Evolutionary conservation across 2,113 vertebrate genomes (phyloP).

Genomic region (Theristicus caerulescens): DNA sequence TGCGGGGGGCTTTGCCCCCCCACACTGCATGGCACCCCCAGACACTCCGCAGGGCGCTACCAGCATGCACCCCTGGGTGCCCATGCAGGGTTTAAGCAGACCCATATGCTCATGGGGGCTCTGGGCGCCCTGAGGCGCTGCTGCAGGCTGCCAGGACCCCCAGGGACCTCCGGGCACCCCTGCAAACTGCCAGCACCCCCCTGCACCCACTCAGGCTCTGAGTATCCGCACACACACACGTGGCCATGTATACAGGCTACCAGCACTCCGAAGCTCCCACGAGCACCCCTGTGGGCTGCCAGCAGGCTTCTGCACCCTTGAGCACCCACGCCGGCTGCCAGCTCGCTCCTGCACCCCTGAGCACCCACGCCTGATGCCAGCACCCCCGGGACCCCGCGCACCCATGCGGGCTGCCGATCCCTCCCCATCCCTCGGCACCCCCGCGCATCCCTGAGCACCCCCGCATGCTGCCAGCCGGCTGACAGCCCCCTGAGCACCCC

Average conservation of each 20-base stretch:
- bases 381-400: background rate
- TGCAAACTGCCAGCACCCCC: background rate
- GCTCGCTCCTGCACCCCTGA: no score
- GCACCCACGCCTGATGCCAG: background rate
- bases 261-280: background rate
- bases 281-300: background rate
- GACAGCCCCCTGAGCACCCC: background rate
- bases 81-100: no score
- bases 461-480: background rate
- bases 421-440: background rate
- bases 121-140: background rate
- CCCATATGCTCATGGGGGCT: rapidly evolving
- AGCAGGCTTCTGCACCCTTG: background rate
- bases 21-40: background rate
- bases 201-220: background rate
- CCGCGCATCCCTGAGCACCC: no score
- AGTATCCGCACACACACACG: no score
- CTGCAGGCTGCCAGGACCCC: no score
- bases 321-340: background rate
- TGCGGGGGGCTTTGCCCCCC: no score
- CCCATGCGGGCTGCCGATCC: no score
- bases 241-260: rapidly evolving
- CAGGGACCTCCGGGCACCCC: background rate
- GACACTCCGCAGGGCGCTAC: background rate
- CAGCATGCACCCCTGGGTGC: background rate